Percentiles rank a stretch among this genome's conserved stretches.
These are phyloP conservation scores for Strix uralensis DNA, from an alignment of 2,113 vertebrate species.

Conservation along the genomic window DNA sequence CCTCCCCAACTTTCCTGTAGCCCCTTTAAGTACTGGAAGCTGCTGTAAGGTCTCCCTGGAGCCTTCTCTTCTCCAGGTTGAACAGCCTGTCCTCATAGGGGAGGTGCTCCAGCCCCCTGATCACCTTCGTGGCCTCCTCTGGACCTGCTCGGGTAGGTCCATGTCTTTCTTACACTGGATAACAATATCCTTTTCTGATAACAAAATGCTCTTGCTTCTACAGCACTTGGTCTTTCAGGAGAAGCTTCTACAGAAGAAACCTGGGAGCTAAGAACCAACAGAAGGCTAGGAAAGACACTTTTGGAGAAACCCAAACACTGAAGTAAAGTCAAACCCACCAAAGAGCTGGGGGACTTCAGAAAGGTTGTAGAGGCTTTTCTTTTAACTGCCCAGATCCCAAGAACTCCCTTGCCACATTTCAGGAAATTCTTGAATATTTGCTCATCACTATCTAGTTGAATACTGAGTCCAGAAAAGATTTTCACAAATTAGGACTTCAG, in stretches of 20 bases:
- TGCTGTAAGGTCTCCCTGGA: no score
- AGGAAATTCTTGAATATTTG: not conserved
- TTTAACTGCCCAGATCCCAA: not conserved
- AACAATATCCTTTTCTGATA: no score
- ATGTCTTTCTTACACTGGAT: no score
- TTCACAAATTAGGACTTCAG: not conserved
- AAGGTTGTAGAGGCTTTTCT: not conserved
- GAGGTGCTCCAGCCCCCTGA: no score
- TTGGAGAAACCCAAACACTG: not conserved
- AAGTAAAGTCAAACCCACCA: not conserved
- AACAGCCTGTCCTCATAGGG: no score
- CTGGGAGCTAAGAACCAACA: not conserved
- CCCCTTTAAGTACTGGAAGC: no score
- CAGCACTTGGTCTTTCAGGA: not conserved
- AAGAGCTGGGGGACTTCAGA: not conserved
- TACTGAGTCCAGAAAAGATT: not conserved
- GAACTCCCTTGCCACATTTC: not conserved
- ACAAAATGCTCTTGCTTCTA: not conserved
- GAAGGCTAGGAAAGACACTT: not conserved
- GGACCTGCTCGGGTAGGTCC: no score
- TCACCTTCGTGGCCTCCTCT: no score
- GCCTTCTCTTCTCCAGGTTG: no score
- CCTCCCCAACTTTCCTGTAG: no score
- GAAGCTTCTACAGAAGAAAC: not conserved
- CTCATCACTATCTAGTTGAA: not conserved